Evolutionary conservation across 2,797 vertebrate genomes (phyloP), one percentile per base, ranked within the genome.

Genomic region (Mormyrus proboscirostris): DNA sequence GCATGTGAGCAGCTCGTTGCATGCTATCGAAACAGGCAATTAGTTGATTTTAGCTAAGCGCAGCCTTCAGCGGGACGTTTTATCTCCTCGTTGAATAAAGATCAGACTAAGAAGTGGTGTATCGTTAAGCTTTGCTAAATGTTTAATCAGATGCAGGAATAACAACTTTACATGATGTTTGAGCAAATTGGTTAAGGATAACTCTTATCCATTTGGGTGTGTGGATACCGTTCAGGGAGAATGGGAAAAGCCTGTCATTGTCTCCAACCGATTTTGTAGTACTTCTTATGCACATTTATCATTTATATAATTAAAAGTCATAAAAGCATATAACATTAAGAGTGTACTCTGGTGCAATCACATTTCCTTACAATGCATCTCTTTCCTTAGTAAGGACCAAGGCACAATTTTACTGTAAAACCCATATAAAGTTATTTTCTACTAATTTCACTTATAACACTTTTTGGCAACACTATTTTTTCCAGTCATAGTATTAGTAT

Each of bases 1-100:
- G 73, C 76, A 82, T 84, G 55, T 38, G 29, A 55, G 19, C 38
- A 89, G 10, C 12, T 55, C 33, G 7, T 65, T 88, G 16, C 73
- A 22, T 4, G n/a, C 16, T 55, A 55, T 38, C 7, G 19, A 82
- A 89, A 89, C n/a, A 53, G n/a, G 69, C 76, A 84, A 89, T 83
- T 89, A 89, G 33, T 49, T 59, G 22, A 89, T 89, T 86, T 50
- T 25, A 86, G 59, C 44, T 59, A 50, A 65, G 83, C 16, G 25
- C 19, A 55, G 22, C 41, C 9, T 84, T 89, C 53, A 33, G 50
- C 14, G 12, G 76, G 73, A 55, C 49, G 16, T 86, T 69, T 51
- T 22, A 50, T 50, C 83, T 51, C 41, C 59, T 89, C 3, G 16
- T 47, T 73, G 57, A 57, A 86, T 86, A 89, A 86, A 33, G 82